Evolutionary conservation across 2,113 vertebrate genomes (phyloP).

Genomic region (Saguinus imperator): DNA sequence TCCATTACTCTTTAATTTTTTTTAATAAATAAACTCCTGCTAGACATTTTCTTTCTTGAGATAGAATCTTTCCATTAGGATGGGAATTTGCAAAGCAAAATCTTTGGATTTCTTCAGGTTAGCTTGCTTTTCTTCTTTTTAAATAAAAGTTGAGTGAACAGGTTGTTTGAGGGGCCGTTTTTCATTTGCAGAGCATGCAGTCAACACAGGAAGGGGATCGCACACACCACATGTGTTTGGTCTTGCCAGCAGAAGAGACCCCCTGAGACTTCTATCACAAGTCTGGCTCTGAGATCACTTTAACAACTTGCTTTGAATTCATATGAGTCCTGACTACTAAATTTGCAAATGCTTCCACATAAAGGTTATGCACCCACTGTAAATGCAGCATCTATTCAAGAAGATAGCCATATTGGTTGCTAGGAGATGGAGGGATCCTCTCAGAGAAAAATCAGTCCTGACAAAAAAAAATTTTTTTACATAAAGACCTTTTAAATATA

Average conservation of each 20-base stretch:
- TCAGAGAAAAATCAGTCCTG: constrained; percentile 84
- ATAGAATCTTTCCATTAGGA: constrained; percentile 50
- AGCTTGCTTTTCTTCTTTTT: constrained; percentile 39
- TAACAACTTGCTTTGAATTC: constrained; percentile 82
- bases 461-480: constrained; percentile 79
- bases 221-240: not conserved
- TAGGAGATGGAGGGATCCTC: constrained; percentile 85
- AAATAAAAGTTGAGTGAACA: constrained; percentile 33
- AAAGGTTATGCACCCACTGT: constrained; percentile 81
- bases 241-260: constrained; percentile 11
- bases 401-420: constrained; percentile 86
- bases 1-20: not conserved
- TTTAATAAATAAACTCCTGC: constrained; percentile 42
- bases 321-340: constrained; percentile 74
- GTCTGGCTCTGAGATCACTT: constrained; percentile 71
- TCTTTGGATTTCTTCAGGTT: constrained; percentile 6
- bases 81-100: constrained; percentile 43
- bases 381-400: constrained; percentile 79
- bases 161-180: not conserved
- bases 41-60: constrained; percentile 34
- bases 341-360: constrained; percentile 82
- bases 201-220: not conserved
- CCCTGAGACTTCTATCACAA: constrained; percentile 55
- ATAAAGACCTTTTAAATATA: constrained; percentile 88
- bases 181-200: not conserved